A percentile compares a stretch with the other conserved stretches of the same genome.
phyloP scores from a whole-genome alignment of 2,888 invertebrate species.

The Chrysolina americana region DNA sequence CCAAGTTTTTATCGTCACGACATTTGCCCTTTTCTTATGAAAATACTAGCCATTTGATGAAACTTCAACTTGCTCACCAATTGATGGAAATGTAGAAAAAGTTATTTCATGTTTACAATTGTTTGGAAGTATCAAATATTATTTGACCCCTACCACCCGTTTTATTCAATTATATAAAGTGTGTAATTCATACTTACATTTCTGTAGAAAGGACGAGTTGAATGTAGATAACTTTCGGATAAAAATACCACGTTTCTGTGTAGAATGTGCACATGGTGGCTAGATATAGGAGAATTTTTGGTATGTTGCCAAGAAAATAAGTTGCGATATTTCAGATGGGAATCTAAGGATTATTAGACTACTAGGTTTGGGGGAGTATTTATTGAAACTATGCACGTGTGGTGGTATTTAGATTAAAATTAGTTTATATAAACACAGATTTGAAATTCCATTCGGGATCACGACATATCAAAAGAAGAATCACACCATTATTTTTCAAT shows the following conservation, averaged over 20 bases:
- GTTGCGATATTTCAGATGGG: constrained; percentile 36
- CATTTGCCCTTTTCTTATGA: no score
- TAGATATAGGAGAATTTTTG: constrained; percentile 48
- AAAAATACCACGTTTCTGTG: constrained; percentile 40
- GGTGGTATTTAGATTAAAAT: not conserved
- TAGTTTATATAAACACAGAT: no score
- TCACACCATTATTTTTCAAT: no score
- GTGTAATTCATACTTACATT: constrained; percentile 6
- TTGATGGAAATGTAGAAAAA: no score
- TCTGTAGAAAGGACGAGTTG: not conserved
- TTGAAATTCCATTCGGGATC: no score
- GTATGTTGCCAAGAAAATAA: constrained; percentile 41
- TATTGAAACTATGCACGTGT: not conserved
- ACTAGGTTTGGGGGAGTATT: not conserved
- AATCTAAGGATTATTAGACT: constrained; percentile 26
- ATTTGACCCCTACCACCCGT: not conserved
- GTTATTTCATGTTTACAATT: no score
- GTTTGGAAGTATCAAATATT: no score
- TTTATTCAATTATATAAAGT: not conserved
- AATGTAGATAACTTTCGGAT: constrained; percentile 29
- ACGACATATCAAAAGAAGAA: no score
- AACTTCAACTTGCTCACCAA: no score
- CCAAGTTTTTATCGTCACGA: no score
- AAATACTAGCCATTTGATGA: no score
- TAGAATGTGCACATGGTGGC: constrained; percentile 32